A percentile compares a stretch with the other conserved stretches of the same genome.
These are phyloP conservation scores for Lerista edwardsae DNA, from an alignment of 2,797 vertebrate genomes.

Conservation along the genomic window DNA sequence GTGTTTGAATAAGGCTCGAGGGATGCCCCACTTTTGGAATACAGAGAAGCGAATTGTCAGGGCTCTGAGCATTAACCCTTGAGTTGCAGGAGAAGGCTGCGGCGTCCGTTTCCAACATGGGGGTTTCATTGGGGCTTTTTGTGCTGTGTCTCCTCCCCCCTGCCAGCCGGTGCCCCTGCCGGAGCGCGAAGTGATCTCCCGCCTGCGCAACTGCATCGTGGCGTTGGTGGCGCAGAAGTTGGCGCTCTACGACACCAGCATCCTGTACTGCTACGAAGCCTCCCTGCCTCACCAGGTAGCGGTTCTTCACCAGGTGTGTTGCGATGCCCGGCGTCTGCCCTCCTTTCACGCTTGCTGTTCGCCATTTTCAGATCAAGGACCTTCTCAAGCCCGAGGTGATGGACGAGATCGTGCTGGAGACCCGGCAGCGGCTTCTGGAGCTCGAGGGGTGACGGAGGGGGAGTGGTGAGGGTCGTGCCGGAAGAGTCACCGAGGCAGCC, in stretches of 20 bases:
- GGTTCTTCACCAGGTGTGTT: too few relatives aligned
- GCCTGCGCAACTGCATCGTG: constrained; percentile 92
- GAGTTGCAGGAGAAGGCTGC: not conserved
- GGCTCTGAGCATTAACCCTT: too few relatives aligned
- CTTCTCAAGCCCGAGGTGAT: constrained; percentile 93
- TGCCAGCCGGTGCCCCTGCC: constrained; percentile 86
- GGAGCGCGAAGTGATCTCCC: constrained; percentile 95
- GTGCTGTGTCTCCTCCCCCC: not conserved
- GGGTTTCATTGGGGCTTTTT: not conserved
- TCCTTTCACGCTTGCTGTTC: constrained; percentile 35
- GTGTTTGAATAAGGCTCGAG: too few relatives aligned
- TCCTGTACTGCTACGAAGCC: constrained; percentile 95
- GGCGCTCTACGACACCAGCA: constrained; percentile 93
- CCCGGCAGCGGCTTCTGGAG: constrained; percentile 89
- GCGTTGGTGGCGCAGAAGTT: constrained; percentile 88
- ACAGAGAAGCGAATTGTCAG: not conserved
- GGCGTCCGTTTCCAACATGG: not conserved
- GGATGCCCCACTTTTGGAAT: not conserved
- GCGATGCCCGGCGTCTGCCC: too few relatives aligned
- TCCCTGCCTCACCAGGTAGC: constrained; percentile 91
- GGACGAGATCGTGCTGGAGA: constrained; percentile 92
- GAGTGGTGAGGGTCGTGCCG: not conserved
- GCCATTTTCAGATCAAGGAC: constrained; percentile 89
- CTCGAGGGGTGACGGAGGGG: constrained; percentile 82
- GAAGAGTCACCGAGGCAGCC: constrained; percentile 41